Conservation (phyloP, 2,888 invertebrate genomes). For the Hydrotaea cyrtoneurina region DNA sequence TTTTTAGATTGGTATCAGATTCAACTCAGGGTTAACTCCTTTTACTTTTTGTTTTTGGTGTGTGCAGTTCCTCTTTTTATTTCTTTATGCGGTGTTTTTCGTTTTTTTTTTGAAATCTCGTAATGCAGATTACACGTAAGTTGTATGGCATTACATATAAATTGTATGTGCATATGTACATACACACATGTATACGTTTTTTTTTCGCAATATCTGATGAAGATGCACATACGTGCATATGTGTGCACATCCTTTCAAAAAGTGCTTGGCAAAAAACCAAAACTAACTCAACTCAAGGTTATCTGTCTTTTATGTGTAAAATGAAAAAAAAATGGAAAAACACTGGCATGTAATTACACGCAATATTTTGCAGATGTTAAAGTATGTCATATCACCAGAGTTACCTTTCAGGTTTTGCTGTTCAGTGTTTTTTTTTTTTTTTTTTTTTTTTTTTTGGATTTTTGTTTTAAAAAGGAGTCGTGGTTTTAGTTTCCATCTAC, state of each 20-base stretch:
- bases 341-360: slow-evolving; percentile 54
- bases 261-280: slow-evolving; percentile 12
- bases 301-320: slow-evolving; percentile 43
- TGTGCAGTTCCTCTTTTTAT: not conserved
- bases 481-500: slow-evolving; percentile 32
- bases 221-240: not conserved
- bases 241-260: slow-evolving; percentile 55
- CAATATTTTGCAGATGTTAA: slow-evolving; percentile 50
- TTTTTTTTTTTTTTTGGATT: slow-evolving; percentile 1
- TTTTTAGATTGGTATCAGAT: slow-evolving; percentile 14
- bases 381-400: slow-evolving; percentile 33
- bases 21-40: slow-evolving; percentile 62
- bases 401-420: slow-evolving; percentile 39
- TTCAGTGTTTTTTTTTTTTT: slow-evolving; percentile 28
- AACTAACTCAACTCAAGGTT: slow-evolving; percentile 60
- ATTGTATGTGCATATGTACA: too few relatives aligned
- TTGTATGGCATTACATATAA: slow-evolving; percentile 7
- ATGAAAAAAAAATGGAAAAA: not conserved
- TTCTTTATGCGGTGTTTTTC: too few relatives aligned
- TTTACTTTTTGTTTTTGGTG: slow-evolving; percentile 53
- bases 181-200: not conserved
- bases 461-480: slow-evolving; percentile 25
- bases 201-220: not conserved
- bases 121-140: slow-evolving; percentile 46
- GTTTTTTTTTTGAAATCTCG: not conserved